Base-by-base conservation (phyloP, 2,888 invertebrate species). In the Tetragonisca angustula region DNA sequence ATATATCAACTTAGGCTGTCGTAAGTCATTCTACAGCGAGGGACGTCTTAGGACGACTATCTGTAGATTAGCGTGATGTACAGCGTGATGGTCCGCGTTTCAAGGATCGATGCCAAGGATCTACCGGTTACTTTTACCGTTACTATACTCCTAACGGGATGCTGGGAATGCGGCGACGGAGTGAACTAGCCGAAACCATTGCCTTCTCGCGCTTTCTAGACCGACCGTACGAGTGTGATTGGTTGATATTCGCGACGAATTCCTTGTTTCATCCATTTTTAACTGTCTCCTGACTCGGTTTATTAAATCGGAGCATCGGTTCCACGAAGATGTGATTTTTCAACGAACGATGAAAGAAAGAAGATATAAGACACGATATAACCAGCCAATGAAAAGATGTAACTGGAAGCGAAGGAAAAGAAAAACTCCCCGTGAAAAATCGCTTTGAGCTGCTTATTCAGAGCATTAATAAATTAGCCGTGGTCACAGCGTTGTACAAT, bases 121-220 rank as follows among this genome's bases (percentile, higher is more conserved):
- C 85, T 90, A 85, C 84, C 84, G 84, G 84, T 83, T 76, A 86
- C 84, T 84, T 90, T 90, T 90, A 91, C 91, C 90, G 92, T 91
- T 92, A 92, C 87, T 86, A 90, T 89, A 90, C 89, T 89, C 88
- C 89, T 92, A 92, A 92, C 92, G 92, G 92, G 91, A 92, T 88
- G 90, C 88, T 84, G 89, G 83, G 88, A 89, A 88, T 81, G 83
- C 80, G 81, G 81, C 81, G 83, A 79, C 81, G 62, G 84, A 81
- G 81, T 78, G 84, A 82, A 82, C 80, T 80, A 81, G 85, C 68
- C 75, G 76, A 89, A 83, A 75, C 78, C 79, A 75, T 74, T 79
- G 81, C 87, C 87, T 83, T 89, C 88, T 83, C 86, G 83, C 72
- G 79, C 82, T 87, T 88, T 87, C 79, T 87, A 87, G 88, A 87